Evolutionary conservation across 2,888 invertebrate species (phyloP).

Genomic region (Scrobipalpa costella): DNA sequence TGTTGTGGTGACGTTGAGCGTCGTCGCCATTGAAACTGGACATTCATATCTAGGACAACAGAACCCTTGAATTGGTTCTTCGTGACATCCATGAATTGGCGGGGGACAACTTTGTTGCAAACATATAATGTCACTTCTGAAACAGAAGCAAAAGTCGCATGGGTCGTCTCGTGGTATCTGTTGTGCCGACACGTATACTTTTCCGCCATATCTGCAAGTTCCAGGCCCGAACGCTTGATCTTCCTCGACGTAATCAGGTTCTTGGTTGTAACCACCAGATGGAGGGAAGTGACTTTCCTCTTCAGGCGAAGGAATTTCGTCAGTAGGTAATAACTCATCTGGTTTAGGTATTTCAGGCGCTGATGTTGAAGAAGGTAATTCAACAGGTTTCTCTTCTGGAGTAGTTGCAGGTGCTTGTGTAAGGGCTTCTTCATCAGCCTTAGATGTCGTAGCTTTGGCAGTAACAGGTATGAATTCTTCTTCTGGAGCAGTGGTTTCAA

Average conservation of each 20-base stretch:
- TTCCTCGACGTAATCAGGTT: constrained; percentile 88
- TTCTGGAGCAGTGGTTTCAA: constrained; percentile 31
- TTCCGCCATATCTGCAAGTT: constrained; percentile 95
- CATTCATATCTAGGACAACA: constrained; percentile 97
- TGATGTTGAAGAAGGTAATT: constrained; percentile 40
- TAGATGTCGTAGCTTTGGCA: constrained; percentile 34
- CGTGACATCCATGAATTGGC: constrained; percentile 94
- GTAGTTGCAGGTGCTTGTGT: constrained; percentile 41
- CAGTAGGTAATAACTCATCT: constrained; percentile 56
- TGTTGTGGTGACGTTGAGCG: constrained; percentile 91
- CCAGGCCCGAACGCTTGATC: constrained; percentile 92
- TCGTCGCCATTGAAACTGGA: constrained; percentile 92
- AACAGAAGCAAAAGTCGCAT: constrained; percentile 98
- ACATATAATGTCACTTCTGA: constrained; percentile 97
- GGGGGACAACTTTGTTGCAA: constrained; percentile 97
- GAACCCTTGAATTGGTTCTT: constrained; percentile 95
- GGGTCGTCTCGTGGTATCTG: constrained; percentile 97
- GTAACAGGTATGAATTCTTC: constrained; percentile 34
- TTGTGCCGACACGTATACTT: constrained; percentile 96
- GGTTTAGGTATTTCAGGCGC: constrained; percentile 59
- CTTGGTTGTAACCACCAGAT: constrained; percentile 72
- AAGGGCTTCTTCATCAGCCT: constrained; percentile 38
- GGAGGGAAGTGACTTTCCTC: constrained; percentile 63
- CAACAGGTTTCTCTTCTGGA: constrained; percentile 50
- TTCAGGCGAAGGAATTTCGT: constrained; percentile 59